A percentile compares a stretch with the other conserved stretches of the same genome.
Evolutionary conservation across 53 echinoderm and acorn worm species (phyloP).

Genomic region (Echinarachnius parma): DNA sequence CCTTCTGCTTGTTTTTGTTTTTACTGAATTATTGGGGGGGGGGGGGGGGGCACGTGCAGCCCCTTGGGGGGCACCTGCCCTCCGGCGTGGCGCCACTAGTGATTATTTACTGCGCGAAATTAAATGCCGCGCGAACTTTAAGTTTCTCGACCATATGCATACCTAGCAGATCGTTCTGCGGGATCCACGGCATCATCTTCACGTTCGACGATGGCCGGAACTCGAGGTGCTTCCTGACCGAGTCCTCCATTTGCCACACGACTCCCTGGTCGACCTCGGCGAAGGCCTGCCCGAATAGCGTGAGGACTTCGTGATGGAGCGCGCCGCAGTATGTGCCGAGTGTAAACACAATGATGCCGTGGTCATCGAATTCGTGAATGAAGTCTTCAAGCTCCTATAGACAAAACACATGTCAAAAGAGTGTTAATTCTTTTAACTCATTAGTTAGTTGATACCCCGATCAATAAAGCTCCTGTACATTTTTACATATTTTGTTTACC

Average conservation of each 20-base stretch:
- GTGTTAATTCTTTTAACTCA: too few relatives aligned
- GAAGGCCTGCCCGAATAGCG: slow-evolving; percentile 13
- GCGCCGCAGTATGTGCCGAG: slow-evolving; percentile 11
- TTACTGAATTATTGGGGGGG: too few relatives aligned
- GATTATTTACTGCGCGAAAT: too few relatives aligned
- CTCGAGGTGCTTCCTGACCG: not conserved
- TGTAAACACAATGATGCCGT: slow-evolving; percentile 10
- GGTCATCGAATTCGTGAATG: not conserved
- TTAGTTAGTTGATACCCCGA: too few relatives aligned
- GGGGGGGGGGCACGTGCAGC: too few relatives aligned
- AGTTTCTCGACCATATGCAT: not conserved
- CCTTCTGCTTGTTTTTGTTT: too few relatives aligned
- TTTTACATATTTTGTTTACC: too few relatives aligned
- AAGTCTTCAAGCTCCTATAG: slow-evolving; percentile 7
- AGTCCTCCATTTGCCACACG: slow-evolving; percentile 9
- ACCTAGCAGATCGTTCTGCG: slow-evolving; percentile 21
- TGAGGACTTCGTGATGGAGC: not conserved
- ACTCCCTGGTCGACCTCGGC: slow-evolving; percentile 16
- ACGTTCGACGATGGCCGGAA: slow-evolving; percentile 1
- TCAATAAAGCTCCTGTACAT: too few relatives aligned
- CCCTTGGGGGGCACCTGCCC: too few relatives aligned
- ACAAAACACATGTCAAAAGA: too few relatives aligned
- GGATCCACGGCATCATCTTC: slow-evolving; percentile 14
- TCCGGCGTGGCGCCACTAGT: too few relatives aligned
- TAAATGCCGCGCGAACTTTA: too few relatives aligned